Percentiles rank a stretch among this genome's conserved stretches.
Conservation (phyloP, 2,888 invertebrate genomes). For the Lycophotia porphyrea region DNA sequence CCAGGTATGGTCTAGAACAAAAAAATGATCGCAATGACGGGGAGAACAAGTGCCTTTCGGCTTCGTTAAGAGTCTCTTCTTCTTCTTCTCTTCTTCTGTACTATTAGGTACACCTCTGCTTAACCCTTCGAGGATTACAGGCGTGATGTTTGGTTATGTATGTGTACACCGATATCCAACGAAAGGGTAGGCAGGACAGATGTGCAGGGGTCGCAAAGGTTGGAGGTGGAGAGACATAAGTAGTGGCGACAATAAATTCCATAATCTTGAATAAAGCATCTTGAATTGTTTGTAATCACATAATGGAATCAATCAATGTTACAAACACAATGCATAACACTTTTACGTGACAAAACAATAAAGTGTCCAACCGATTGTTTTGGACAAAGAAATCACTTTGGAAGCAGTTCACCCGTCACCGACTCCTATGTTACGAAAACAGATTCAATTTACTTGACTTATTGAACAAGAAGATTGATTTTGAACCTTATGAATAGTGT, state of each 20-base stretch:
- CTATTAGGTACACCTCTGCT: neutral
- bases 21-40: too few relatives aligned
- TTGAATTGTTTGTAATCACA: neutral
- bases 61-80: too few relatives aligned
- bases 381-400: conserved; percentile 47
- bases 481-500: conserved; percentile 3
- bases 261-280: neutral
- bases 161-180: neutral
- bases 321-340: conserved; percentile 24
- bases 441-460: conserved; percentile 24
- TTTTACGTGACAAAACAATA: conserved; percentile 52
- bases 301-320: conserved; percentile 12
- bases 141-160: neutral
- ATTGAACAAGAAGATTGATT: conserved; percentile 28
- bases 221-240: neutral
- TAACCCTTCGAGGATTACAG: neutral
- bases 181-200: neutral
- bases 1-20: too few relatives aligned
- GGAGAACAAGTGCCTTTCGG: too few relatives aligned
- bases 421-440: conserved; percentile 20
- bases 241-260: neutral
- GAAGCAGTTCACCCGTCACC: conserved; percentile 31
- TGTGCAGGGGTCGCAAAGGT: neutral
- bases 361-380: conserved; percentile 51
- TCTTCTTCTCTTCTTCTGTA: too few relatives aligned